A percentile compares a stretch with the other conserved stretches of the same genome.
Evolutionary conservation across 1,140 invertebrate species (phyloP).

Genomic region (Berghia stephanieae): DNA sequence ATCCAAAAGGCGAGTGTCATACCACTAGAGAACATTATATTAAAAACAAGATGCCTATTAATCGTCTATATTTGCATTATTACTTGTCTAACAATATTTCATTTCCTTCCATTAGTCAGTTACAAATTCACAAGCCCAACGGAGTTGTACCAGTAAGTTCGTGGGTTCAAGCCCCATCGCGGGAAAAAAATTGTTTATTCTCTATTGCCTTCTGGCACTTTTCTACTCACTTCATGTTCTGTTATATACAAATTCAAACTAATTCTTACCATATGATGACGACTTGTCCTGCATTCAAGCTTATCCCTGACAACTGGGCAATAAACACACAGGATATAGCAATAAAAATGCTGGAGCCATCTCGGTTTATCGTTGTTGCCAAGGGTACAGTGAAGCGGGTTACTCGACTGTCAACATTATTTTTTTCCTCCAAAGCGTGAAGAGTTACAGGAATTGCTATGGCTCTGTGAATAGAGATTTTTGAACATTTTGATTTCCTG

Average conservation of each 20-base stretch:
- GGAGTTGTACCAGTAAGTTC: too few species aligned
- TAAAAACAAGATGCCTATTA: too few species aligned
- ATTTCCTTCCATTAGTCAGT: too few species aligned
- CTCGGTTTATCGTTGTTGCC: conserved; percentile 39
- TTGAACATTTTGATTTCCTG: neutral
- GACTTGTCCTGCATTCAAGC: conserved; percentile 39
- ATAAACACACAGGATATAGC: conserved; percentile 44
- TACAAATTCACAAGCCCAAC: too few species aligned
- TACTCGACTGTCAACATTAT: conserved; percentile 44
- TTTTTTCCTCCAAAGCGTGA: conserved; percentile 32
- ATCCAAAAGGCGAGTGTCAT: too few species aligned
- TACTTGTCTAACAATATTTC: too few species aligned
- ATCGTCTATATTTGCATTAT: too few species aligned
- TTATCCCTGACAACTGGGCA: conserved; percentile 36
- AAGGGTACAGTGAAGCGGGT: conserved; percentile 50
- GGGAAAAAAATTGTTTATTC: too few species aligned
- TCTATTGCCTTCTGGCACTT: too few species aligned
- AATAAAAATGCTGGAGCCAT: conserved; percentile 46
- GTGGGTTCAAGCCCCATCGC: too few species aligned
- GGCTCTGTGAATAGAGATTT: conserved; percentile 41
- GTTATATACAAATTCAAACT: neutral
- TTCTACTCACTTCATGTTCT: too few species aligned
- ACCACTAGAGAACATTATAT: too few species aligned
- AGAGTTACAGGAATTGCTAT: conserved; percentile 49
- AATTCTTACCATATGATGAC: conserved; percentile 45